A percentile compares a stretch with the other conserved stretches of the same genome.
Evolutionary conservation across 2,888 invertebrate genomes (phyloP).

Genomic region (Norana najaformis): DNA sequence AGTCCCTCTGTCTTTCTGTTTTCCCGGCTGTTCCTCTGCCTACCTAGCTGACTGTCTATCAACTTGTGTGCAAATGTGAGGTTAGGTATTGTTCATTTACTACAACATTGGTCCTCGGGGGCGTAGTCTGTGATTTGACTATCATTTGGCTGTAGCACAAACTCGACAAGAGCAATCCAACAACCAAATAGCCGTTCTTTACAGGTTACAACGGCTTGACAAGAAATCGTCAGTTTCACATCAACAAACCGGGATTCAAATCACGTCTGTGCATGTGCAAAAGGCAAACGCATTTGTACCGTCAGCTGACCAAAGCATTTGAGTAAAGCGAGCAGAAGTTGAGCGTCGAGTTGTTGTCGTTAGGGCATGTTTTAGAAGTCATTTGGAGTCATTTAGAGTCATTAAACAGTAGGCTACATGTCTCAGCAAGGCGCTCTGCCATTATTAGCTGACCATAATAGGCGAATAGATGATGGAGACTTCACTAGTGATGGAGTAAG

Average conservation of each 20-base stretch:
- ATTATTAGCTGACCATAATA: background rate
- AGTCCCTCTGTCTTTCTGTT: background rate
- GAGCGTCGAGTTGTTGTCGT: background rate
- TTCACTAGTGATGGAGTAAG: no score
- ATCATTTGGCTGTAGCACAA: background rate
- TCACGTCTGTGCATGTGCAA: background rate
- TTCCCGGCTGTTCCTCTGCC: no score
- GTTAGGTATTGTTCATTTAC: background rate
- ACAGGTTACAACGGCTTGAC: background rate
- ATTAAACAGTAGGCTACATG: background rate
- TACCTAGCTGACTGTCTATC: background rate
- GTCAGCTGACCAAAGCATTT: background rate
- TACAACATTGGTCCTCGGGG: background rate
- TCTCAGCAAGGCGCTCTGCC: slow-evolving; percentile 5
- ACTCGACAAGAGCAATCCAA: no score
- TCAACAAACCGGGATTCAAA: background rate
- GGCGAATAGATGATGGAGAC: background rate
- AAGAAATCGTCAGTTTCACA: background rate
- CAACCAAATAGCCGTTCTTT: no score
- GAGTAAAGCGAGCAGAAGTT: background rate
- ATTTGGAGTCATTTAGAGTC: background rate
- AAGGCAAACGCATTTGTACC: background rate
- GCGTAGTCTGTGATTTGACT: background rate
- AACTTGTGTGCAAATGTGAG: background rate
- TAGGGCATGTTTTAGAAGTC: no score